These are phyloP conservation scores for Pelecanus crispus DNA, from an alignment of 2,113 vertebrate genomes.

Conservation along the genomic window DNA sequence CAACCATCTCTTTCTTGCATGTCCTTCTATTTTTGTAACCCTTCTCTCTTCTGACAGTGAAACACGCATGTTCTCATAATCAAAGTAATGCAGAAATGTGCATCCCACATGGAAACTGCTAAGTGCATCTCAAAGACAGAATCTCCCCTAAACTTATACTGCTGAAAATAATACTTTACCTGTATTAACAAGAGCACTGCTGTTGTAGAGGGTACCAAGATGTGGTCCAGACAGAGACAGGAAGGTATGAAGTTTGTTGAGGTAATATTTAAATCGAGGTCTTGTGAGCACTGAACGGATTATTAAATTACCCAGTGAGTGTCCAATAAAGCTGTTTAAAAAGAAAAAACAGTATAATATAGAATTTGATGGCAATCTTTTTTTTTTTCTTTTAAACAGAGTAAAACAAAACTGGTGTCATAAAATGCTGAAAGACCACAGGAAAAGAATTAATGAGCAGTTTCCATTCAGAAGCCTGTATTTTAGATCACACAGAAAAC, in stretches of 20 bases:
- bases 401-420: background rate
- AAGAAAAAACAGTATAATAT: background rate
- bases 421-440: background rate
- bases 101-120: background rate
- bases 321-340: conserved; percentile 91
- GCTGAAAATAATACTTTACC: conserved; percentile 67
- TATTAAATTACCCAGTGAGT: conserved; percentile 97
- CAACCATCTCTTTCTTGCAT: background rate
- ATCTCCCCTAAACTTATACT: background rate
- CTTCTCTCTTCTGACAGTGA: background rate
- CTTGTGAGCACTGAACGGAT: conserved; percentile 95
- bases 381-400: background rate
- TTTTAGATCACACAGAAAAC: background rate
- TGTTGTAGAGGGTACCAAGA: conserved; percentile 97
- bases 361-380: background rate
- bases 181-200: conserved; percentile 97
- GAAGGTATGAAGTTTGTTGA: conserved; percentile 94
- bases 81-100: background rate
- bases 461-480: background rate
- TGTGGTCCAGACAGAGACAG: conserved; percentile 97
- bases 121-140: background rate
- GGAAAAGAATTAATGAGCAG: background rate
- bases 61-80: background rate
- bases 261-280: conserved; percentile 95
- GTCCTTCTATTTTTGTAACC: background rate